Percentiles rank a stretch among this genome's conserved stretches.
These are phyloP conservation scores for Bombus terrestris DNA, from an alignment of 1,140 invertebrate species.

Conservation along the genomic window DNA sequence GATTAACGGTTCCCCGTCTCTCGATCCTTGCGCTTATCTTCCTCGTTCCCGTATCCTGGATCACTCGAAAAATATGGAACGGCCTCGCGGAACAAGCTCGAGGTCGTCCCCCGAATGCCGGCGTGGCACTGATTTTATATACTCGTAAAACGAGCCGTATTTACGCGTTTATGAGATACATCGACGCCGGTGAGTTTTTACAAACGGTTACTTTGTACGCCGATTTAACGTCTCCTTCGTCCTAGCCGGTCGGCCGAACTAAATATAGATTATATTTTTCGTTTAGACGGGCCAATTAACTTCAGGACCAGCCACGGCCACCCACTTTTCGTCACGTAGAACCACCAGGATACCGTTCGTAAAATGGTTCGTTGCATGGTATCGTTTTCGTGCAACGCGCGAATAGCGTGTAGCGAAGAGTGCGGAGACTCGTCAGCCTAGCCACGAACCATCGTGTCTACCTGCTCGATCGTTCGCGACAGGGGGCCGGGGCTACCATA, in stretches of 20 bases:
- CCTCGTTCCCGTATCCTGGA: slow-evolving; percentile 44
- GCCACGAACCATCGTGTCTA: slow-evolving; percentile 39
- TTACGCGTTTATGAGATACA: slow-evolving; percentile 52
- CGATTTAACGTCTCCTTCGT: slow-evolving; percentile 12
- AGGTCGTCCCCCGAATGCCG: slow-evolving; percentile 26
- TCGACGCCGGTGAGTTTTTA: slow-evolving; percentile 29
- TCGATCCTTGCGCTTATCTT: slow-evolving; percentile 51
- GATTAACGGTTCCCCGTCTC: slow-evolving; percentile 54
- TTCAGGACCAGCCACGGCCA: slow-evolving; percentile 33
- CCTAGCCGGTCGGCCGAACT: neutral
- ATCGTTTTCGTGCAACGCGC: slow-evolving; percentile 37
- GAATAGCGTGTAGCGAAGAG: slow-evolving; percentile 58
- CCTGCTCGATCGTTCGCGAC: slow-evolving; percentile 62
- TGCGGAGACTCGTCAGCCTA: slow-evolving; percentile 41
- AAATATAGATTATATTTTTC: slow-evolving; percentile 30
- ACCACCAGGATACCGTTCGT: neutral
- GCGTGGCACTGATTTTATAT: slow-evolving; percentile 38
- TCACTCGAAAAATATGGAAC: slow-evolving; percentile 51
- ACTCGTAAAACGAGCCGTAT: slow-evolving; percentile 52
- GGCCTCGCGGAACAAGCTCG: slow-evolving; percentile 53
- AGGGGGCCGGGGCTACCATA: slow-evolving; percentile 57
- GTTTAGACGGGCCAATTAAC: slow-evolving; percentile 42
- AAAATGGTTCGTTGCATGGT: slow-evolving; percentile 1
- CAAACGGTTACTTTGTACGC: slow-evolving; percentile 23
- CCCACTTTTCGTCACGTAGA: slow-evolving; percentile 32